Conservation (phyloP, 2,113 vertebrate genomes). For the Arenaria interpres region DNA sequence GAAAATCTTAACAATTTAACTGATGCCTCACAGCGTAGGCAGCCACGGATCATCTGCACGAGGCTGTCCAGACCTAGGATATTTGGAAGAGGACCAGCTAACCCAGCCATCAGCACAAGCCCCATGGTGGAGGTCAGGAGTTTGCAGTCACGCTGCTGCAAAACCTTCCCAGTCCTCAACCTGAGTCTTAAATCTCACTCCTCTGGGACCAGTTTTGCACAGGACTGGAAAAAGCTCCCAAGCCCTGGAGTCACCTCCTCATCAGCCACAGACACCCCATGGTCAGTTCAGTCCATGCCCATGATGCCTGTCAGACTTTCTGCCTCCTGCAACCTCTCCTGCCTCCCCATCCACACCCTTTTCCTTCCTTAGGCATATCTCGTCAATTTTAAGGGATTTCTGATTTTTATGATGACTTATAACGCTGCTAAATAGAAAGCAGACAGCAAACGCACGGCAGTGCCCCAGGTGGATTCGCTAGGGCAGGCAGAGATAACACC, state of each 20-base stretch:
- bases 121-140: not conserved
- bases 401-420: not conserved
- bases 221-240: not conserved
- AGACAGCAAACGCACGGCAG: not conserved
- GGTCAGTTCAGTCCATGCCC: not conserved
- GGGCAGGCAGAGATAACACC: not conserved
- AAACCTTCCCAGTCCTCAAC: not conserved
- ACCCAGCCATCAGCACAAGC: not conserved
- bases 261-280: not conserved
- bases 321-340: not conserved
- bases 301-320: not conserved
- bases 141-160: not conserved
- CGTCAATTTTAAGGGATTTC: not conserved
- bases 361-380: not conserved
- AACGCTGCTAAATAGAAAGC: not conserved
- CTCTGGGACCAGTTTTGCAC: not conserved
- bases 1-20: not conserved
- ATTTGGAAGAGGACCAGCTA: not conserved
- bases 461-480: not conserved
- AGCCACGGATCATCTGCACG: not conserved
- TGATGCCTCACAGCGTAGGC: fast-evolving
- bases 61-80: not conserved
- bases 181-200: not conserved
- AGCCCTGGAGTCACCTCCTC: not conserved
- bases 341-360: not conserved